Evolutionary conservation across 2,888 invertebrate species (phyloP), one percentile per base, ranked within the genome.

Genomic region (Pyrgus malvae): DNA sequence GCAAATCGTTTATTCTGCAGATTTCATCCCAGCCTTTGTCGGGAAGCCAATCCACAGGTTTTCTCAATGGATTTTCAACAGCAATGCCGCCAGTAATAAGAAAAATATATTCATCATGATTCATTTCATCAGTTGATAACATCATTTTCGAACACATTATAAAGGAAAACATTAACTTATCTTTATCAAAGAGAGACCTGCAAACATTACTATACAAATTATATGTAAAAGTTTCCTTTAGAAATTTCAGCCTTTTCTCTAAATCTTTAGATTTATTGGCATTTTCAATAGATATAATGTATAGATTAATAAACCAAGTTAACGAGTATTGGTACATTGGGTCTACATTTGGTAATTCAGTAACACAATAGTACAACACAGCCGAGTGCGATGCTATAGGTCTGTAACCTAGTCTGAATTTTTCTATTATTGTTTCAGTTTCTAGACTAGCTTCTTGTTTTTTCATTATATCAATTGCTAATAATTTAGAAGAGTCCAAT

Each of bases 291-390:
- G 96, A 95, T 60, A 92, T 90, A 4, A 95, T 85, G 70, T 95
- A 97, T 27, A 97, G 90, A 80, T 95, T 94, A 61, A 97, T 95
- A 80, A 96, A 97, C 97, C 97, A 97, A 8, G 92, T 92, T 37
- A 97, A 87, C 0, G 96, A 96, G 80, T 95, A 97, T 78, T 96
- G 96, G 80, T 97, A 97, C 96, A 97, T 96, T 5, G 96, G 95
- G 81, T 97, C 95, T 25, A 97, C 94, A 72, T 94, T 95, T 7
- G 96, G 95, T 63, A 97, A 83, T 83, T 96, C 95, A 0, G 95
- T 94, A 19, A 96, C 93, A 64, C 95, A 95, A 74, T 96, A 96
- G 78, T 96, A 97, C 40, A 97, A 83, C 33, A 94, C 92, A 6
- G 96, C 93, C 8, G 95, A 95, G 83, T 96, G 95, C 55, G 93